Percentiles rank a stretch among this genome's conserved stretches.
Evolutionary conservation across 1,140 invertebrate species (phyloP).

Genomic region (Orius insidiosus): DNA sequence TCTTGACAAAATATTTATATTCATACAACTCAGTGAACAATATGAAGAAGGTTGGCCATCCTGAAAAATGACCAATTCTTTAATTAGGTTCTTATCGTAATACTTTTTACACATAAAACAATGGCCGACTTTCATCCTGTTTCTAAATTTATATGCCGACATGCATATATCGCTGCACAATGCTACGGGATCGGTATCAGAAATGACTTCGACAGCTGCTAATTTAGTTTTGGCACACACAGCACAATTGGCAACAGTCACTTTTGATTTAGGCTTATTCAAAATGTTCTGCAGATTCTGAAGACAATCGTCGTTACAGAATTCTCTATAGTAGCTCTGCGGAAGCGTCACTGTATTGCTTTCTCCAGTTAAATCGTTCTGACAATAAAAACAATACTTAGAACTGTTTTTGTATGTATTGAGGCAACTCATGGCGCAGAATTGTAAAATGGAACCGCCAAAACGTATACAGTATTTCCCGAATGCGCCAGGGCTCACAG

Average conservation of each 20-base stretch:
- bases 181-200: slow-evolving; percentile 42
- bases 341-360: background rate
- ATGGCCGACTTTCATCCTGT: slow-evolving; percentile 56
- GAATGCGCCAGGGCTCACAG: slow-evolving; percentile 53
- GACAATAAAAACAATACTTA: slow-evolving; percentile 85
- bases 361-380: slow-evolving; percentile 62
- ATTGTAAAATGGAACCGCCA: slow-evolving; percentile 78
- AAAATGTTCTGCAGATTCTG: slow-evolving; percentile 75
- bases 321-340: slow-evolving; percentile 37
- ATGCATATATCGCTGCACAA: slow-evolving; percentile 85
- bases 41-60: slow-evolving; percentile 51
- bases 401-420: slow-evolving; percentile 77
- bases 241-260: slow-evolving; percentile 36
- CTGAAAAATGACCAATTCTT: slow-evolving; percentile 50
- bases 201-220: slow-evolving; percentile 51
- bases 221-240: slow-evolving; percentile 47
- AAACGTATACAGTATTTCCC: slow-evolving; percentile 88
- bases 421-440: slow-evolving; percentile 71
- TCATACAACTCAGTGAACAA: slow-evolving; percentile 73
- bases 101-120: slow-evolving; percentile 73
- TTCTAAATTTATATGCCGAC: slow-evolving; percentile 81
- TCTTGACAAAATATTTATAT: slow-evolving; percentile 69
- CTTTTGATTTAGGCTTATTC: slow-evolving; percentile 27
- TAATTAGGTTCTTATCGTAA: slow-evolving; percentile 44
- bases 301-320: slow-evolving; percentile 74